Evolutionary conservation across 2,113 vertebrate genomes (phyloP).

Genomic region (Thamnaconus septentrionalis): DNA sequence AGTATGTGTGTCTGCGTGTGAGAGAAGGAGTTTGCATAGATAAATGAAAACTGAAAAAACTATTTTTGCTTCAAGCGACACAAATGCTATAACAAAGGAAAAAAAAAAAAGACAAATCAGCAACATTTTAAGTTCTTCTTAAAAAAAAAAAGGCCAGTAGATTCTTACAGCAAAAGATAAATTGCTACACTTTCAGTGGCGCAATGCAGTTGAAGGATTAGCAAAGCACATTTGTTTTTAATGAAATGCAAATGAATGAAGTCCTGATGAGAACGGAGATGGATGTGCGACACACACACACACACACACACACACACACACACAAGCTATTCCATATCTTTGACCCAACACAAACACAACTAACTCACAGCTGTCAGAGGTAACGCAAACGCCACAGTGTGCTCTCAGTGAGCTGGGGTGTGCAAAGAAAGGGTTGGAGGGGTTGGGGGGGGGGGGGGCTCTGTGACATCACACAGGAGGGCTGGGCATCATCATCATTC

Average conservation of each 20-base stretch:
- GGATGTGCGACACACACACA: constrained; percentile 33
- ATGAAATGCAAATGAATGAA: constrained; percentile 68
- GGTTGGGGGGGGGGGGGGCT: too few relatives aligned
- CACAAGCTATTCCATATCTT: constrained; percentile 86
- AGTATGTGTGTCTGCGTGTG: neutral
- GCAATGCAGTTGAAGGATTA: constrained; percentile 56
- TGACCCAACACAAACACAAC: constrained; percentile 84
- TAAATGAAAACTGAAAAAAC: constrained; percentile 7
- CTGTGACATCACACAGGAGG: too few relatives aligned
- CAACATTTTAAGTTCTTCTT: too few relatives aligned
- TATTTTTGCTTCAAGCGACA: neutral
- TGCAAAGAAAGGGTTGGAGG: constrained; percentile 1
- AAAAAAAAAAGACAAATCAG: too few relatives aligned
- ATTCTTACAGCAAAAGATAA: constrained; percentile 10
- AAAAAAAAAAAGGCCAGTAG: too few relatives aligned
- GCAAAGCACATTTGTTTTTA: constrained; percentile 53
- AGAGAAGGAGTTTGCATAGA: constrained; percentile 23
- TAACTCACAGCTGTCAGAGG: constrained; percentile 90
- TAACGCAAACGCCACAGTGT: constrained; percentile 75
- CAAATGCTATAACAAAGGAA: too few relatives aligned
- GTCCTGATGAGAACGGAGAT: constrained; percentile 47
- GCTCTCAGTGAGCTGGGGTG: constrained; percentile 54
- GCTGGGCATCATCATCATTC: too few relatives aligned
- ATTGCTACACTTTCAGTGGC: constrained; percentile 20
- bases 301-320: constrained; percentile 15